phyloP scores from a whole-genome alignment of 2,888 invertebrate species.

The Bombylius major region DNA sequence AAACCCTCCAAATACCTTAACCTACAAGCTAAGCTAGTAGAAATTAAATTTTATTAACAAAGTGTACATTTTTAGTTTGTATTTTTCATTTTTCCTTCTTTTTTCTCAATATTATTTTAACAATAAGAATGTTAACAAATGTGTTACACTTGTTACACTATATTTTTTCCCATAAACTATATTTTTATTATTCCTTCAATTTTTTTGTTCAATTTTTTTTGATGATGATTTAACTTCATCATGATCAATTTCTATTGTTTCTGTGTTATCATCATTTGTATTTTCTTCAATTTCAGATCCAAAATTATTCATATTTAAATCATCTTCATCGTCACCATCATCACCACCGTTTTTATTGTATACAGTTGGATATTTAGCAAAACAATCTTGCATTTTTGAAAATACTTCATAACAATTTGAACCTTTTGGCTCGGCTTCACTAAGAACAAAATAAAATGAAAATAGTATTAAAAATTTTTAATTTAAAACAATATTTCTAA shows the following conservation, averaged over 20 bases:
- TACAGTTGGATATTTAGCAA: slow-evolving; percentile 72
- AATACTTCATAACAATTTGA: slow-evolving; percentile 87
- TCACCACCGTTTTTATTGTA: slow-evolving; percentile 62
- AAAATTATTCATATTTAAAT: neutral
- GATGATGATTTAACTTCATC: neutral
- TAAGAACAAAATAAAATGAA: slow-evolving; percentile 32
- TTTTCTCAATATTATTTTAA: too few species aligned
- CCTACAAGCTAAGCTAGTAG: too few species aligned
- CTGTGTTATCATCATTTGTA: neutral
- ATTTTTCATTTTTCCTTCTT: too few species aligned
- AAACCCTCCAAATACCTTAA: too few species aligned
- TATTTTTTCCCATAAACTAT: too few species aligned
- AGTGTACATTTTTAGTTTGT: too few species aligned
- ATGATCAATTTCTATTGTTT: neutral
- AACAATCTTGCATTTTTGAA: slow-evolving; percentile 81
- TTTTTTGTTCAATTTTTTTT: neutral
- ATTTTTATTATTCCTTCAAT: too few species aligned
- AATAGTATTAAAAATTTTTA: neutral
- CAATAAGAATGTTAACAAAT: too few species aligned
- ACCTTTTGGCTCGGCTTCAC: slow-evolving; percentile 79
- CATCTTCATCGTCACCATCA: slow-evolving; percentile 41
- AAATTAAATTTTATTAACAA: too few species aligned
- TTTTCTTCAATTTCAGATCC: neutral
- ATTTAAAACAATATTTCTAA: neutral
- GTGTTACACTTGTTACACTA: too few species aligned